These are phyloP conservation scores for Ditula angustiorana DNA, from an alignment of 2,888 invertebrate genomes.

Conservation along the genomic window DNA sequence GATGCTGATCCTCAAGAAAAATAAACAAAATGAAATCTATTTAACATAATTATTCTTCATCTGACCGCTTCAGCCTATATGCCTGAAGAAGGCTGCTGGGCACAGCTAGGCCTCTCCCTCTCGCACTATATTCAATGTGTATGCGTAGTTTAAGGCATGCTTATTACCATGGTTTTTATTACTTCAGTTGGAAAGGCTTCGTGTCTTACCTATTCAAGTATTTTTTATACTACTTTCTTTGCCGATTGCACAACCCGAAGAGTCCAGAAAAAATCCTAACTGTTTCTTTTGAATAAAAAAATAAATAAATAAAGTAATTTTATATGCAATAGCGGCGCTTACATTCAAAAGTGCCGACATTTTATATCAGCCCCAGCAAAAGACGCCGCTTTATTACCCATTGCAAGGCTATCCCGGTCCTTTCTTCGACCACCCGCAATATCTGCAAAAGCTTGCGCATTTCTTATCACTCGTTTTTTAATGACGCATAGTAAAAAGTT, in stretches of 20 bases:
- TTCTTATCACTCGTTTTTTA: conserved; percentile 62
- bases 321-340: conserved; percentile 64
- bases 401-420: conserved; percentile 47
- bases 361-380: conserved; percentile 71
- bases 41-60: too few relatives aligned
- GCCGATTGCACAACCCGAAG: conserved; percentile 44
- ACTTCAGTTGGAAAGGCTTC: conserved; percentile 27
- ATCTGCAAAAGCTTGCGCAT: conserved; percentile 67
- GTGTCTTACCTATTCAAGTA: background rate
- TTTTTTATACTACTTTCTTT: conserved; percentile 21
- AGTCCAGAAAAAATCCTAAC: conserved; percentile 59
- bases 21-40: too few relatives aligned
- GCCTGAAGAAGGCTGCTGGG: too few relatives aligned
- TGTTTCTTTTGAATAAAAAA: conserved; percentile 74
- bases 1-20: too few relatives aligned
- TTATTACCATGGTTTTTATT: background rate
- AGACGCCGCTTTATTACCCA: conserved; percentile 69
- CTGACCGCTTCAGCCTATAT: too few relatives aligned
- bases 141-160: conserved; percentile 8
- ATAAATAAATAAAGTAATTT: conserved; percentile 55
- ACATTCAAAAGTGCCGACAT: conserved; percentile 68
- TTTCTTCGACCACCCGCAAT: conserved; percentile 66
- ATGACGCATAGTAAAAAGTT: conserved; percentile 48
- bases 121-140: too few relatives aligned
- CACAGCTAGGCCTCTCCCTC: too few relatives aligned